Percentiles rank a stretch among this genome's conserved stretches.
phyloP scores from a whole-genome alignment of 2,888 invertebrate species.

The Scotopteryx bipunctaria region DNA sequence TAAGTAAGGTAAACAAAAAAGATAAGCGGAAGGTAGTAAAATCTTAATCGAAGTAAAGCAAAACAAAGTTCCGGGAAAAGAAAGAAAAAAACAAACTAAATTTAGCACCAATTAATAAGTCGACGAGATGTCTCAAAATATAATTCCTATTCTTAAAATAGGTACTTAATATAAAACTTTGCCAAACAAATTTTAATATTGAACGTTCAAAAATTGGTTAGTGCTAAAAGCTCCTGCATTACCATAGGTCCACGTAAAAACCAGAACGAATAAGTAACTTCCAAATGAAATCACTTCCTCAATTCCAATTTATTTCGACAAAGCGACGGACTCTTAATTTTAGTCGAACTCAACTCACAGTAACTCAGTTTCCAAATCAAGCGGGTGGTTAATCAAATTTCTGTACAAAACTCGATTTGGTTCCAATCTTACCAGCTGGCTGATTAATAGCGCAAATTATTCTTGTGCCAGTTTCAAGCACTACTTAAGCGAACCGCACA shows the following conservation, averaged over 20 bases:
- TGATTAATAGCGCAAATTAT: constrained; percentile 35
- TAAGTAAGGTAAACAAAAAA: too few relatives aligned
- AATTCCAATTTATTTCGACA: constrained; percentile 24
- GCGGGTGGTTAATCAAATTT: constrained; percentile 39
- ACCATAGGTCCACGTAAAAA: constrained; percentile 2
- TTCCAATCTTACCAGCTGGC: constrained; percentile 32
- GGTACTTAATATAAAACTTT: too few relatives aligned
- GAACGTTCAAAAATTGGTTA: too few relatives aligned
- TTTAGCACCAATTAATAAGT: too few relatives aligned
- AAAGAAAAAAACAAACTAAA: too few relatives aligned
- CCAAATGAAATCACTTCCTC: constrained; percentile 11
- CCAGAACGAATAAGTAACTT: constrained; percentile 8
- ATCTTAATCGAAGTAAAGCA: too few relatives aligned
- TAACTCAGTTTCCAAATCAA: constrained; percentile 38
- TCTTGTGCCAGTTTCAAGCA: constrained; percentile 20
- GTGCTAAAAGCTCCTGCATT: too few relatives aligned
- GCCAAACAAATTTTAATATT: too few relatives aligned
- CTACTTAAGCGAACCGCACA: not conserved
- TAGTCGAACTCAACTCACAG: constrained; percentile 23
- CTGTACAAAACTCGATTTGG: constrained; percentile 37
- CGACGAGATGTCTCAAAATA: too few relatives aligned
- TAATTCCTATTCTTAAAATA: too few relatives aligned
- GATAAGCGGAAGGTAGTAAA: too few relatives aligned
- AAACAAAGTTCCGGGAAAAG: too few relatives aligned
- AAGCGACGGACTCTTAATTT: constrained; percentile 28